Percentiles rank a stretch among this genome's conserved stretches.
Evolutionary conservation across 2,888 invertebrate genomes (phyloP).

Genomic region (Morpho helenor): DNA sequence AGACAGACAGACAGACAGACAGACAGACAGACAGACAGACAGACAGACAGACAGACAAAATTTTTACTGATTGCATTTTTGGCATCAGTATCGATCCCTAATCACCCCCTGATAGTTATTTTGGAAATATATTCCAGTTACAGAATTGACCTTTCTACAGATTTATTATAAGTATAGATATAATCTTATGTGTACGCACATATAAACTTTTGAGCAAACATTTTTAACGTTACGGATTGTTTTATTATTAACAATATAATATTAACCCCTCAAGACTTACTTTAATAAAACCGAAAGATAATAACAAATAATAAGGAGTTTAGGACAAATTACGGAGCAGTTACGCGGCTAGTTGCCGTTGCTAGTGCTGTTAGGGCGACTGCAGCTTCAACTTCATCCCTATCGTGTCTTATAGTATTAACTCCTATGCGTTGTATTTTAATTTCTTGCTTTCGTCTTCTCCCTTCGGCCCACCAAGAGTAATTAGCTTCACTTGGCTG

Average conservation of each 20-base stretch:
- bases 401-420: slow-evolving; percentile 73
- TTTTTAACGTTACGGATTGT: slow-evolving; percentile 1
- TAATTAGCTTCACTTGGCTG: slow-evolving; percentile 85
- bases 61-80: too few relatives aligned
- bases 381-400: slow-evolving; percentile 87
- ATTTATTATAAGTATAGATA: too few relatives aligned
- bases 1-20: too few relatives aligned
- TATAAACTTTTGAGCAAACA: slow-evolving; percentile 22
- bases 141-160: too few relatives aligned
- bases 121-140: too few relatives aligned
- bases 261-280: not conserved
- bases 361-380: slow-evolving; percentile 86
- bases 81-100: too few relatives aligned
- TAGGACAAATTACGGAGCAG: slow-evolving; percentile 39
- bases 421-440: slow-evolving; percentile 42
- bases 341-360: slow-evolving; percentile 54
- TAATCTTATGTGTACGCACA: slow-evolving; percentile 9
- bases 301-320: not conserved
- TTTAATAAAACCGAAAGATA: not conserved
- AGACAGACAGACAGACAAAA: too few relatives aligned
- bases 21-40: too few relatives aligned
- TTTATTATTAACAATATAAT: not conserved
- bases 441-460: slow-evolving; percentile 49
- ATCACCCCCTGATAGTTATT: too few relatives aligned
- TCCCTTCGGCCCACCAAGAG: slow-evolving; percentile 80